Base-by-base conservation (phyloP, 2,888 invertebrate species). In the Antitype chi region DNA sequence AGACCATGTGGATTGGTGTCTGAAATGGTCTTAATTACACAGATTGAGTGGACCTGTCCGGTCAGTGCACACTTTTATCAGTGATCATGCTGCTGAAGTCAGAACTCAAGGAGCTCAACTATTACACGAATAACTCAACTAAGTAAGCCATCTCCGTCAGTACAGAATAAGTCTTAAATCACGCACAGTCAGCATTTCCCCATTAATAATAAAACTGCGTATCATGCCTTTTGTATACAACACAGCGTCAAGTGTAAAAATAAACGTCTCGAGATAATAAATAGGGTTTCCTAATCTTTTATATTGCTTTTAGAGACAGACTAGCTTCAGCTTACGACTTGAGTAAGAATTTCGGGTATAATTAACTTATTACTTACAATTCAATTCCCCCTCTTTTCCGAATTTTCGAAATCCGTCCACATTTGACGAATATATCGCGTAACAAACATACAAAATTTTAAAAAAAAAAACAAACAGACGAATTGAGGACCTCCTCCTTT, bases 171-270 rank as follows among this genome's bases (percentile, higher is more conserved):
- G 25, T 72, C 20, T 15, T 15, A 66, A 66, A 25, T 43, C 74
- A 49, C n/a, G 60, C 66, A 15, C 8, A 53, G 64, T 78, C 78
- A 78, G 59, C n/a, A 1, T 52, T 49, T 81, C 38, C 2, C 53
- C 81, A 78, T 78, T 67, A 81, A 81, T 81, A 81, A 78, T 32
- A 78, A 78, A 74, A 66, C 6, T 62, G 78, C 53, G 38, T 13
- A 28, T 78, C 78, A 81, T 60, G 25, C 8, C 25, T 25, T 28
- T 47, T 43, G 17, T 75, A 72, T 52, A 69, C 17, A 52, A 52
- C 9, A 76, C n/a, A 60, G 28, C n/a, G 17, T 60, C 17, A 43
- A 74, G 25, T 57, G 25, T 74, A 32, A 78, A 57, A 72, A 64
- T 78, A 78, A 64, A 73, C 57, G 23, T 64, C 64, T 57, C 17